Percentiles rank a stretch among this genome's conserved stretches.
phyloP scores from a whole-genome alignment of 2,797 vertebrate genomes.

The Hypotaenidia okinawae region DNA sequence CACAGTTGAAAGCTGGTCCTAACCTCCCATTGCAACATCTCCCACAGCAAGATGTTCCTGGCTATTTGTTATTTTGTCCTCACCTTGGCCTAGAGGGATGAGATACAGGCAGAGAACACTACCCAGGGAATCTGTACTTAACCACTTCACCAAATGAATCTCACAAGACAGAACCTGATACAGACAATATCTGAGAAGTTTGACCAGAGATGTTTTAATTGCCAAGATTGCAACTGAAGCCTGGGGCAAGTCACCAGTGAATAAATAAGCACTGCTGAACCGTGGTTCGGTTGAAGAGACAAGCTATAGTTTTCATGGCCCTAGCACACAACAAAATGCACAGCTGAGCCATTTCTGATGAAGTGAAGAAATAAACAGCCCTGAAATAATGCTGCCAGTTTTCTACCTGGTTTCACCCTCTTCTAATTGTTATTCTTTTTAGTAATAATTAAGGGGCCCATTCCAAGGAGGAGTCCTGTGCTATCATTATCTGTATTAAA shows the following conservation, averaged over 20 bases:
- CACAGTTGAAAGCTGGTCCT: not conserved
- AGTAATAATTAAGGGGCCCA: not conserved
- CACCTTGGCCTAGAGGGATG: slow-evolving; percentile 25
- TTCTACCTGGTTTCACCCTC: not conserved
- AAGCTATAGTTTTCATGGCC: not conserved
- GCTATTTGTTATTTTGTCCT: slow-evolving; percentile 53
- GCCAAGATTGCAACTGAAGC: not conserved
- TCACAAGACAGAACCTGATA: not conserved
- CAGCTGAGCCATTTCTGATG: not conserved
- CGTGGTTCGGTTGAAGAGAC: not conserved
- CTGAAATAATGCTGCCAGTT: not conserved
- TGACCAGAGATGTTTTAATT: not conserved
- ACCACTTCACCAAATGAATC: not conserved
- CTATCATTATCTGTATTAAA: not conserved
- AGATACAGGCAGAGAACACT: not conserved
- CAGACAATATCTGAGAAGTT: not conserved
- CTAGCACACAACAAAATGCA: not conserved
- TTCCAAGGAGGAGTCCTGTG: not conserved
- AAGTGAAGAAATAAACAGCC: not conserved
- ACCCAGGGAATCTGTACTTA: not conserved
- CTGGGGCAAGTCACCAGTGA: not conserved
- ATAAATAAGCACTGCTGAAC: not conserved
- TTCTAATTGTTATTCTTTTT: not conserved
- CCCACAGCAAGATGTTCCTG: not conserved
- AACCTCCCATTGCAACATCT: not conserved